phyloP scores from a whole-genome alignment of 2,113 vertebrate species.

The Alaudala cheleensis region DNA sequence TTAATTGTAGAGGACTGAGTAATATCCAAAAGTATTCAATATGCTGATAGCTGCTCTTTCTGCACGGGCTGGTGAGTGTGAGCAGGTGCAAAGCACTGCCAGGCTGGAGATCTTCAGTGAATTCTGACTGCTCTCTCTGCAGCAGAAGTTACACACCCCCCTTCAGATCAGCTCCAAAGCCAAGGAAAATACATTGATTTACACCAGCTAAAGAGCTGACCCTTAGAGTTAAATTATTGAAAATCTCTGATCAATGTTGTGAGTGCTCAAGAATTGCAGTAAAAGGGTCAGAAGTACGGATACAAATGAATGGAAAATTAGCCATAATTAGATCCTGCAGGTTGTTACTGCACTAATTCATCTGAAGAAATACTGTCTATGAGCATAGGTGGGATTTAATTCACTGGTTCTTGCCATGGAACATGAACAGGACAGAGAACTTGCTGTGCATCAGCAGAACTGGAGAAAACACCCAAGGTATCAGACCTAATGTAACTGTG shows the following conservation, averaged over 20 bases:
- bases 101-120: not conserved
- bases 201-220: conserved; percentile 9
- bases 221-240: conserved; percentile 43
- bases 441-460: not conserved
- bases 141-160: not conserved
- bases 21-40: not conserved
- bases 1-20: not conserved
- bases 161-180: not conserved
- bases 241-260: conserved; percentile 23
- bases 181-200: conserved; percentile 45
- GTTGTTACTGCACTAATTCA: not conserved
- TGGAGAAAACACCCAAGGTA: not conserved
- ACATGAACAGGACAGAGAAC: rapidly evolving
- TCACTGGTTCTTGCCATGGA: not conserved
- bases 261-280: conserved; percentile 37
- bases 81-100: not conserved
- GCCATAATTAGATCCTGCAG: conserved; percentile 19
- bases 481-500: rapidly evolving
- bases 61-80: not conserved
- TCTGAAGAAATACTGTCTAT: not conserved
- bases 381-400: not conserved
- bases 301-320: conserved; percentile 48
- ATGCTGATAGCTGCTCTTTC: not conserved
- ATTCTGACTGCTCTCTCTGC: not conserved
- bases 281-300: conserved; percentile 35